These are phyloP conservation scores for Psittacula derbiana DNA, from an alignment of 2,797 vertebrate genomes.

Conservation along the genomic window DNA sequence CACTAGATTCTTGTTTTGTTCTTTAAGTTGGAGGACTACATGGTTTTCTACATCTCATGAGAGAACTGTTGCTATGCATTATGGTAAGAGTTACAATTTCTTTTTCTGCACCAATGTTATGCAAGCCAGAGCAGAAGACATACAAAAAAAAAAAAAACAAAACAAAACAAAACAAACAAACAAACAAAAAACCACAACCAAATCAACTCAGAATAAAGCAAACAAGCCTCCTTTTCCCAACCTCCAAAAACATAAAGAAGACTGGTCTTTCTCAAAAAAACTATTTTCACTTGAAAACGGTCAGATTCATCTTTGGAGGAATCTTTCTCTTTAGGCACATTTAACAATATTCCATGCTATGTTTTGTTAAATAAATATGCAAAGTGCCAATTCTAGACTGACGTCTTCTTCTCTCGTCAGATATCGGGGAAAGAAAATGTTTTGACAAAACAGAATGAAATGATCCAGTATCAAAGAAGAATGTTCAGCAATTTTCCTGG, in stretches of 20 bases:
- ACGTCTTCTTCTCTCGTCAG: not conserved
- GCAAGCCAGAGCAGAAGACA: not conserved
- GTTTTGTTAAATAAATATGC: not conserved
- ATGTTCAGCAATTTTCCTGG: not conserved
- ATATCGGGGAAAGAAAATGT: not conserved
- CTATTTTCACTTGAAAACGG: not conserved
- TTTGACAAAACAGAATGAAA: not conserved
- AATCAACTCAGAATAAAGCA: not conserved
- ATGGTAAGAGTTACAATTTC: not conserved
- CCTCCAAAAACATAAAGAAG: not conserved
- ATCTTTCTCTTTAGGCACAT: not conserved
- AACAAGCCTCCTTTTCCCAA: not conserved
- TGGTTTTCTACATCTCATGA: not conserved
- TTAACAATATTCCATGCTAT: not conserved
- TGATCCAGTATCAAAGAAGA: not conserved
- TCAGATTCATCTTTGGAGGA: not conserved
- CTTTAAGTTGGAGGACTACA: not conserved
- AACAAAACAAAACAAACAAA: not conserved
- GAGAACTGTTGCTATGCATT: not conserved
- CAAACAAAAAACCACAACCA: not conserved
- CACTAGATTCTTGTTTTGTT: not conserved
- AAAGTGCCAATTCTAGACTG: not conserved
- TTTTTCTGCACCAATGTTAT: not conserved
- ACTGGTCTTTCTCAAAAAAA: not conserved
- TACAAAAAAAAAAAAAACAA: not conserved